These are phyloP conservation scores for Zaprionus taronus DNA, from an alignment of 1,140 invertebrate genomes.

Conservation along the genomic window DNA sequence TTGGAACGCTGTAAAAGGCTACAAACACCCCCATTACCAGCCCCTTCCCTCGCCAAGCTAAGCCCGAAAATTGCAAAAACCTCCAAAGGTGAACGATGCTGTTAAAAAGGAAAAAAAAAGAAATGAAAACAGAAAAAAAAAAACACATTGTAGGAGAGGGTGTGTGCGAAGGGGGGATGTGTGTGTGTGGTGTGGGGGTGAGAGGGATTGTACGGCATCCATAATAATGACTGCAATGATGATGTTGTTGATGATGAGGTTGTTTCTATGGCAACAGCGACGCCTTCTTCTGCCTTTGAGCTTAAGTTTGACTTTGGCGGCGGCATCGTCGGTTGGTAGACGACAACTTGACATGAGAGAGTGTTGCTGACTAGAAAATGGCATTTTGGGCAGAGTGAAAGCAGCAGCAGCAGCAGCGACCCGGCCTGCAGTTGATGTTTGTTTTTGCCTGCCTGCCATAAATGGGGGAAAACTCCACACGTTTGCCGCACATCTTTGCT, in stretches of 20 bases:
- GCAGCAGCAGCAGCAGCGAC: conserved; percentile 21
- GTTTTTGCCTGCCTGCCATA: conserved; percentile 62
- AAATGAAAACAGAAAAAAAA: conserved; percentile 27
- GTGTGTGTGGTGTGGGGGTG: not conserved
- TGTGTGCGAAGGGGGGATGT: not conserved
- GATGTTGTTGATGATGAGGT: conserved; percentile 37
- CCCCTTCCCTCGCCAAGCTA: not conserved
- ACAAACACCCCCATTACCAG: not conserved
- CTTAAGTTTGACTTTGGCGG: conserved; percentile 29
- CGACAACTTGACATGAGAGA: conserved; percentile 75
- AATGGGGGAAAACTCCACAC: conserved; percentile 66
- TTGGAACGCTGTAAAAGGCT: conserved; percentile 30
- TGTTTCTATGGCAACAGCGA: conserved; percentile 54
- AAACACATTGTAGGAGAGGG: conserved; percentile 15
- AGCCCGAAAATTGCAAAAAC: conserved; percentile 37
- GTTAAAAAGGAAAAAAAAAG: conserved; percentile 19
- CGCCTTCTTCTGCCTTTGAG: conserved; percentile 24
- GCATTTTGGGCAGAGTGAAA: conserved; percentile 67
- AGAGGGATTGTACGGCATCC: conserved; percentile 25
- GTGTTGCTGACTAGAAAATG: conserved; percentile 73
- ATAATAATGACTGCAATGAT: conserved; percentile 33
- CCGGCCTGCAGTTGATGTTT: conserved; percentile 68
- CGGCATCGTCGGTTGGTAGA: conserved; percentile 30
- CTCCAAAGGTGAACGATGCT: conserved; percentile 21
- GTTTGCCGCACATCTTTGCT: conserved; percentile 52